Conservation (phyloP, 2,797 vertebrate species). For the Glossophaga mutica region DNA sequence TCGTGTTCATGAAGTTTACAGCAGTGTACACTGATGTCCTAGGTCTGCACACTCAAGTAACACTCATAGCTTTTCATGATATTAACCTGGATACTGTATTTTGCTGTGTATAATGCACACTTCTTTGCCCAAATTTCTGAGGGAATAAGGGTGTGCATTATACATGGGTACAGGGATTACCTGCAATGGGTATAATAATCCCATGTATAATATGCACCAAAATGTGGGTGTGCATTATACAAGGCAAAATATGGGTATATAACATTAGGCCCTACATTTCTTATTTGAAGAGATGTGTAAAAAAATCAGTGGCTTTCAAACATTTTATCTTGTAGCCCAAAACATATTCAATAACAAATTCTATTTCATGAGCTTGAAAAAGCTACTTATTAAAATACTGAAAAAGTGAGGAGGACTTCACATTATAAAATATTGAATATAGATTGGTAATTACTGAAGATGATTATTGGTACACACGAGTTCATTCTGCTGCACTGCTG, state of each 20-base stretch:
- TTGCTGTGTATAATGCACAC: no score
- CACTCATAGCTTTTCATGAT: not conserved
- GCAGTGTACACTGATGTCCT: not conserved
- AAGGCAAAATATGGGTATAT: not conserved
- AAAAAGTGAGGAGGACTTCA: not conserved
- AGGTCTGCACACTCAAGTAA: not conserved
- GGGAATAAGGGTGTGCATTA: no score
- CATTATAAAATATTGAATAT: not conserved
- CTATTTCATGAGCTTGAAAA: conserved; percentile 22
- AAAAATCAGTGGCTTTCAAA: not conserved
- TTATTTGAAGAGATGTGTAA: not conserved
- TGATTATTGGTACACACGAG: not conserved
- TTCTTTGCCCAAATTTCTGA: no score
- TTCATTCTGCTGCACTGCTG: not conserved
- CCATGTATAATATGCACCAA: no score
- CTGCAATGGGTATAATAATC: no score
- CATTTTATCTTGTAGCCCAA: not conserved
- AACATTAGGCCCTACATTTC: not conserved
- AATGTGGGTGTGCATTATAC: no score
- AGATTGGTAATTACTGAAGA: not conserved
- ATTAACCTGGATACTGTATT: not conserved
- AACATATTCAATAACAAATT: conserved; percentile 6
- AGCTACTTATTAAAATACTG: conserved; percentile 2
- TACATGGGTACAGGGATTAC: no score
- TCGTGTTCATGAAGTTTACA: no score